Evolutionary conservation across 2,888 invertebrate genomes (phyloP), one percentile per base, ranked within the genome.

Genomic region (Linnaemya tessellans): DNA sequence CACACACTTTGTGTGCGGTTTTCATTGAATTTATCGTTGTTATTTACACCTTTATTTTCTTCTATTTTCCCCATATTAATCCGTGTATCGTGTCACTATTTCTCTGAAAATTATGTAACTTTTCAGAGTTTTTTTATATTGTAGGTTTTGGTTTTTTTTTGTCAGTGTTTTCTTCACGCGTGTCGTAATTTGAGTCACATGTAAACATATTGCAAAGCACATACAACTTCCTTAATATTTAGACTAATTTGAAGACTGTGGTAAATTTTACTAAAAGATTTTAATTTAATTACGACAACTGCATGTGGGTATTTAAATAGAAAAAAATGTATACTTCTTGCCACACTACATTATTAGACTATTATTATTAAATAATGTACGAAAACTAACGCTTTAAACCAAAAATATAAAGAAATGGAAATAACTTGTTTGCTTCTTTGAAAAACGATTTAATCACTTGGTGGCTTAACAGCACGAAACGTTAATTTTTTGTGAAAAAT

Each of bases 161-260:
- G 20, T 73, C 60, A 78, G 60, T 73, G 75, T 75, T 82, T 82
- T 71, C 79, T 70, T 74, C 71, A 71, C 82, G 82, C 79, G 85
- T 82, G 79, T 70, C 54, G 81, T 85, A 82, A 80, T 71, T 65
- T 71, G 74, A 85, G 84, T 79, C 74, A 78, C 35, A 38, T 46
- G 54, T 83, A 13, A 67, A 67, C 10, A 30, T 20, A 15, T 71
- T 77, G 64, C 46, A 65, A 25, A 56, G 20, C 4, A 38, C n/a
- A 60, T 4, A 41, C 30, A 60, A 68, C 79, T 79, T 79, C 74
- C 62, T 68, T 67, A n/a, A 18, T 74, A 68, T 70, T 49, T 60
- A 60, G 15, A 78, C 7, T 22, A 65, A 9, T 68, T 70, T 30
- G n/a, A 35, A 35, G n/a, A n/a, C n/a, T n/a, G n/a, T n/a, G n/a